Evolutionary conservation across 2,888 invertebrate species (phyloP), one percentile per base, ranked within the genome.

Genomic region (Polydrusus cervinus): DNA sequence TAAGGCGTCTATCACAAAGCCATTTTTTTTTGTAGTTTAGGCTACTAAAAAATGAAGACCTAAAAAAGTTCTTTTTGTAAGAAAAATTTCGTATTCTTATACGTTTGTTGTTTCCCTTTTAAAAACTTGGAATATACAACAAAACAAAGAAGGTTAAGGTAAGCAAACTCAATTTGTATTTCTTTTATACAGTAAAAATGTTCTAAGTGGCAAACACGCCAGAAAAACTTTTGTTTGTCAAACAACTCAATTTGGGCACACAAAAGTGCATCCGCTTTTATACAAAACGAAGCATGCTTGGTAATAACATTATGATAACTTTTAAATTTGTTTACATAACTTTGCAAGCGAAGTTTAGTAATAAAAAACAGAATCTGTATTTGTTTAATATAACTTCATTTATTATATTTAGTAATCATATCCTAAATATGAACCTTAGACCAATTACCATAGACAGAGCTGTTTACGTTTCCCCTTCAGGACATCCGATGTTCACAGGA

Each of bases 161-260:
- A 18, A 51, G 25, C 25, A 51, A 51, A 51, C 51, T 51, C 51
- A 10, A 51, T 25, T 51, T 51, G 10, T 25, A 51, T 51, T 51
- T n/a, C 51, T 11, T 13, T 51, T 51, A 20, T 25, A 3, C 20
- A 20, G 25, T 10, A 20, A 51, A 16, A 20, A 51, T 51, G 3
- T 20, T 11, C 20, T 25, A 51, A 49, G 25, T 9, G 49, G 18
- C 49, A 49, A 5, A 11, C 10, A 11, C 18, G 51, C n/a, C 11
- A 51, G 47, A 55, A 65, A 65, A 65, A 51, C 20, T 71, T 64
- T 71, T 71, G 53, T 64, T 64, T 64, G 71, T 51, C n/a, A 64
- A 53, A 71, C 14, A 71, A 64, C 62, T 62, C 34, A 71, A 71
- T 71, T 71, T 62, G 51, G 18, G 49, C 38, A 18, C 51, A 47